phyloP scores from a whole-genome alignment of 2,113 vertebrate genomes.

The Pogonocichla stellata region DNA sequence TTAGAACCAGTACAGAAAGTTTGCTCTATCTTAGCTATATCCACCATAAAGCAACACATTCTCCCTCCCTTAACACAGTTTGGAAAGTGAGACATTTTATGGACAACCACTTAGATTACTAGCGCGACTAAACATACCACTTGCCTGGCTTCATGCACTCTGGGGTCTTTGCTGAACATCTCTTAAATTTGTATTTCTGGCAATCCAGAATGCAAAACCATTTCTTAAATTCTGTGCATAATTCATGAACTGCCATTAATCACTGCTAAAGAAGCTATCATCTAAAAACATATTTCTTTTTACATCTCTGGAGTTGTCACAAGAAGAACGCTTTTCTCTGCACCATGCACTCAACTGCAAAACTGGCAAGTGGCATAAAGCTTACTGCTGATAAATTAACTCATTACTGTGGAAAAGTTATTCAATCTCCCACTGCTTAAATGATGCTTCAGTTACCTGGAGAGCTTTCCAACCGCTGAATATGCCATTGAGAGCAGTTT shows the following conservation, averaged over 20 bases:
- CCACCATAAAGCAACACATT: neutral
- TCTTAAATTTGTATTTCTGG: neutral
- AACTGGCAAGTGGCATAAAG: neutral
- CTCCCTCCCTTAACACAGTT: neutral
- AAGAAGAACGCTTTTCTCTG: neutral
- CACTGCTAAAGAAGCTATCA: neutral
- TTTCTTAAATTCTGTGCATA: neutral
- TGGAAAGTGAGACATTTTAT: neutral
- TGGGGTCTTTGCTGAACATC: neutral
- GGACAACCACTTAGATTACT: neutral
- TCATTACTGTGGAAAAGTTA: neutral
- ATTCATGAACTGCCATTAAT: neutral
- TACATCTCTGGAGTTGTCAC: neutral
- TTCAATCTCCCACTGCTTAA: neutral
- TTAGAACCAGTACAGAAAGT: neutral
- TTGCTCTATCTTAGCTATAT: neutral
- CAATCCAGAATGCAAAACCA: neutral
- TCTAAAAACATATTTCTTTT: neutral
- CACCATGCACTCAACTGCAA: neutral
- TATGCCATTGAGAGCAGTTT: constrained; percentile 95
- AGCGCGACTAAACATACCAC: neutral
- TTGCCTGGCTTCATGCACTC: neutral
- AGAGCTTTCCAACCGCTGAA: constrained; percentile 96
- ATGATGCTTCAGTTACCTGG: constrained; percentile 80
- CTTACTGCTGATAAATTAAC: neutral